These are phyloP conservation scores for Talpa occidentalis DNA, from an alignment of 2,113 vertebrate species.

Conservation along the genomic window DNA sequence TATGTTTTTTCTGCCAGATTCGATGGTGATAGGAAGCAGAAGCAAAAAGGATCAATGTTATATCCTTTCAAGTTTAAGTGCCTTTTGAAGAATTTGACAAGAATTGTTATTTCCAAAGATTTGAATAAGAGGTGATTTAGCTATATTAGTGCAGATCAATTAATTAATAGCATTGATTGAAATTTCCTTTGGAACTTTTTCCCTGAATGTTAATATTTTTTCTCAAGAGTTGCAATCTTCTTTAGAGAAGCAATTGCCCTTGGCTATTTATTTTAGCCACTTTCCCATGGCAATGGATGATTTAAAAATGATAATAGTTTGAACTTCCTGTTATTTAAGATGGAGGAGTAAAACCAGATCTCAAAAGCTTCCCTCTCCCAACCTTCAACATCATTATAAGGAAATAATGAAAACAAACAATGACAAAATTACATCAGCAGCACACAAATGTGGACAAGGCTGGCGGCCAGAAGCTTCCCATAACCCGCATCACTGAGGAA, in stretches of 20 bases:
- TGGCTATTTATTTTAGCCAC: conserved; percentile 74
- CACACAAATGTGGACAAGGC: not conserved
- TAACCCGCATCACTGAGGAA: too few relatives aligned
- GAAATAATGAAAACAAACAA: conserved; percentile 68
- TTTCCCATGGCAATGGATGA: conserved; percentile 74
- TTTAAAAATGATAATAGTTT: conserved; percentile 76
- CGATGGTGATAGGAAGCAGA: not conserved
- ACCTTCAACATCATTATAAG: not conserved
- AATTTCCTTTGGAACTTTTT: conserved; percentile 41
- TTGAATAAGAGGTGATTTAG: not conserved
- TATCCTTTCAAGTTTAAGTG: conserved; percentile 24
- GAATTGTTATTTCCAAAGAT: conserved; percentile 6
- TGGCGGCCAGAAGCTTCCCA: not conserved
- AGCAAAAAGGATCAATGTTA: conserved; percentile 36
- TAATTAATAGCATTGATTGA: conserved; percentile 45
- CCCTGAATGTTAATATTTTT: conserved; percentile 47
- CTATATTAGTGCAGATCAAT: conserved; percentile 33
- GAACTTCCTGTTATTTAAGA: conserved; percentile 77
- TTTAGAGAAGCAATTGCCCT: conserved; percentile 37
- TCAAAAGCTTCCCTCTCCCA: conserved; percentile 43
- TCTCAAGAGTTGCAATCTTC: conserved; percentile 60
- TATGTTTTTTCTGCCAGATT: conserved; percentile 44
- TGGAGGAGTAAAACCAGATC: conserved; percentile 69
- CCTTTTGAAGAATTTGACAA: conserved; percentile 55
- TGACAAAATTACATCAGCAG: not conserved